Evolutionary conservation across 2,888 invertebrate genomes (phyloP).

Genomic region (Tinea pellionella): DNA sequence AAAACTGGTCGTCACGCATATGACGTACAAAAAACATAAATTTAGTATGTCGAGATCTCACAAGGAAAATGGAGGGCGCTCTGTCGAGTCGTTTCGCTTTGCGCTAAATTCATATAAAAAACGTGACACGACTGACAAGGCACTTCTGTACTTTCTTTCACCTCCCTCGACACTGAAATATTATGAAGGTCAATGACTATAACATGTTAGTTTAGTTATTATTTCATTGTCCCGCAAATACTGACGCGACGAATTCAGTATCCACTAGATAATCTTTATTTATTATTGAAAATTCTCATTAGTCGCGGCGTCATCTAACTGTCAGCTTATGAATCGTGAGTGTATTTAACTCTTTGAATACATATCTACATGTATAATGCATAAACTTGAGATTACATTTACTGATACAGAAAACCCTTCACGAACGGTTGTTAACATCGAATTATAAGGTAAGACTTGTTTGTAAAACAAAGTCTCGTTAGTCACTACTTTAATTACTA

Average conservation of each 20-base stretch:
- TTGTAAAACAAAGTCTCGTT: not conserved
- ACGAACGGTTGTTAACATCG: not conserved
- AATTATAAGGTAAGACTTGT: not conserved
- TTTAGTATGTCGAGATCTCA: constrained; percentile 33
- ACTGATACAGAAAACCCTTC: too few species aligned
- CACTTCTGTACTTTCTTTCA: constrained; percentile 1
- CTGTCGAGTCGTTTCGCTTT: constrained; percentile 27
- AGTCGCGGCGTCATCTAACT: too few species aligned
- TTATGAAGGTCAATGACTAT: not conserved
- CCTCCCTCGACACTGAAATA: constrained; percentile 9
- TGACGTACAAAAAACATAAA: constrained; percentile 34
- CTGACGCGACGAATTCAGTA: too few species aligned
- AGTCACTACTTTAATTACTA: not conserved
- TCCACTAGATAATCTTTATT: too few species aligned
- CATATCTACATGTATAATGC: too few species aligned
- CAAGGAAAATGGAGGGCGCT: constrained; percentile 32
- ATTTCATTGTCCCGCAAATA: not conserved
- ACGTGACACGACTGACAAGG: constrained; percentile 32
- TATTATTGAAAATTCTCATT: too few species aligned
- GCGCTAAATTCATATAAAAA: constrained; percentile 46
- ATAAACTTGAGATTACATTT: too few species aligned
- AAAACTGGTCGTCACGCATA: constrained; percentile 20
- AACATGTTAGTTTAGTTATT: not conserved
- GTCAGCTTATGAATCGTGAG: too few species aligned
- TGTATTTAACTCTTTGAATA: too few species aligned